Conservation (phyloP, 2,113 vertebrate species). For the Gallinago media region DNA sequence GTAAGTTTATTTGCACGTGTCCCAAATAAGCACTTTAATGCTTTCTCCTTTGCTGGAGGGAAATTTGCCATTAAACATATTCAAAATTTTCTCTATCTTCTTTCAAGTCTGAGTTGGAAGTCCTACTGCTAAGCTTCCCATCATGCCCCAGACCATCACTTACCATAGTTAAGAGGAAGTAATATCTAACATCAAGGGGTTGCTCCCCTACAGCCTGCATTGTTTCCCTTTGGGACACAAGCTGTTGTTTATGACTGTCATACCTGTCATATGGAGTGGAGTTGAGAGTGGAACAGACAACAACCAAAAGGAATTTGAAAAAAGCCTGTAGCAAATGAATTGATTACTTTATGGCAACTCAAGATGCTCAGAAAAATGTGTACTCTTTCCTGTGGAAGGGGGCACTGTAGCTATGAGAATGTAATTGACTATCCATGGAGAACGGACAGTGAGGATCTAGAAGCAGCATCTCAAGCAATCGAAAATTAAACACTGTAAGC, state of each 20-base stretch:
- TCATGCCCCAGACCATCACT: neutral
- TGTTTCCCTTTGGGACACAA: neutral
- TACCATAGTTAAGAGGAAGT: neutral
- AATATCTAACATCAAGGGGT: neutral
- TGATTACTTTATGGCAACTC: neutral
- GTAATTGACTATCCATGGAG: neutral
- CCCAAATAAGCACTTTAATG: neutral
- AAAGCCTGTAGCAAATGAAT: neutral
- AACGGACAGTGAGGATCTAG: neutral
- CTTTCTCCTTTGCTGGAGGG: neutral
- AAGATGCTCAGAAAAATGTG: neutral
- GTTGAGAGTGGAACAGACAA: neutral
- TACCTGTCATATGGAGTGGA: neutral
- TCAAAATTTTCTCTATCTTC: neutral
- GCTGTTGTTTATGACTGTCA: neutral
- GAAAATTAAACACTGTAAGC: neutral
- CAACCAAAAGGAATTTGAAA: neutral
- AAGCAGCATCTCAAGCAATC: neutral
- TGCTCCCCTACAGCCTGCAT: neutral
- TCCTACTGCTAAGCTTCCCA: neutral
- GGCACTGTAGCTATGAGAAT: neutral
- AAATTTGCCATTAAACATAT: neutral
- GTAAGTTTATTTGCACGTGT: neutral
- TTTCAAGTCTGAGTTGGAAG: neutral
- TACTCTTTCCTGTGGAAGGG: neutral